These are phyloP conservation scores for Chaetops frenatus DNA, from an alignment of 2,113 vertebrate species.

Conservation along the genomic window DNA sequence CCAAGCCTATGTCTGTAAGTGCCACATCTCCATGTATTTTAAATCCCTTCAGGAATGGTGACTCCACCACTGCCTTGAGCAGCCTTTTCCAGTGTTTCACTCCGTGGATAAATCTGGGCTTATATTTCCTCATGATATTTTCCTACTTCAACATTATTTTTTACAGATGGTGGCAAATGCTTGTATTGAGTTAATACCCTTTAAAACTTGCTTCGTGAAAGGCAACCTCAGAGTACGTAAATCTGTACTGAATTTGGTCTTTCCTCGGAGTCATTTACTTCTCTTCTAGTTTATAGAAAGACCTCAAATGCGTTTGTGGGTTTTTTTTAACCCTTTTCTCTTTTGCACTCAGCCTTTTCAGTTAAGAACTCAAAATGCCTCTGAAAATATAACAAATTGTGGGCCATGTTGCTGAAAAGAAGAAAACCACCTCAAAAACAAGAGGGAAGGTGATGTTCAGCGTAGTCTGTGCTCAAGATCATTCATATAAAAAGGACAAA, in stretches of 20 bases:
- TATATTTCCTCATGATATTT: neutral
- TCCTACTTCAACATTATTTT: neutral
- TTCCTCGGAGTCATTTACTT: neutral
- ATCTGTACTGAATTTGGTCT: neutral
- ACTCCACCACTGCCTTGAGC: neutral
- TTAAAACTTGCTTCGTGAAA: neutral
- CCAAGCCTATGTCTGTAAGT: neutral
- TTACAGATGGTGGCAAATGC: neutral
- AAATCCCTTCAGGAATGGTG: neutral
- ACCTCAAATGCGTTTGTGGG: neutral
- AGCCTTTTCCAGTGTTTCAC: neutral
- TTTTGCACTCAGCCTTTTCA: neutral
- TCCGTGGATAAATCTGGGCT: neutral
- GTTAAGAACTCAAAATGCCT: neutral
- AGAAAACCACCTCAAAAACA: neutral
- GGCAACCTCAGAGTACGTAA: neutral
- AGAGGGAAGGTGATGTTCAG: neutral
- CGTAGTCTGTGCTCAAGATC: accelerated
- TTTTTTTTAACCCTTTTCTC: neutral
- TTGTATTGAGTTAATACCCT: neutral
- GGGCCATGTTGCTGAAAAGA: neutral
- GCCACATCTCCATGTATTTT: neutral
- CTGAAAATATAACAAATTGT: neutral
- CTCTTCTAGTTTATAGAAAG: neutral
- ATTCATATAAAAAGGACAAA: neutral